These are phyloP conservation scores for Falco columbarius DNA, from an alignment of 2,797 vertebrate species.

Conservation along the genomic window DNA sequence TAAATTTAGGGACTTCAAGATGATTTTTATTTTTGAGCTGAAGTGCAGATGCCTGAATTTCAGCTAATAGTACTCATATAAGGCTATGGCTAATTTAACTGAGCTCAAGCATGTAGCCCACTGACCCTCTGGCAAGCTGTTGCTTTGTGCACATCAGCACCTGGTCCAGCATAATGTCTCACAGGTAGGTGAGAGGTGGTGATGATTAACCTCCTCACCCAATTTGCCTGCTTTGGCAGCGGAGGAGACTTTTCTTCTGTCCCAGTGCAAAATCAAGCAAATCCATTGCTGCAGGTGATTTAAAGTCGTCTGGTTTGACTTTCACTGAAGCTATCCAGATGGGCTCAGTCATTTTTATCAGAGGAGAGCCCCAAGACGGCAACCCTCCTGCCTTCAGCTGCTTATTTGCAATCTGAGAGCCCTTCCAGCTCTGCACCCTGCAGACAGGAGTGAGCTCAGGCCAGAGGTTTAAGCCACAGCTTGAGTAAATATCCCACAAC, in stretches of 20 bases:
- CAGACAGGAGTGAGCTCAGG: not conserved
- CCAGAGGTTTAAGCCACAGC: not conserved
- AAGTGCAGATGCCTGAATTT: not conserved
- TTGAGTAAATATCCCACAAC: not conserved
- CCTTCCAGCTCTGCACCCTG: not conserved
- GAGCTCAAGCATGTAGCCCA: not conserved
- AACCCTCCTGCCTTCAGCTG: not conserved
- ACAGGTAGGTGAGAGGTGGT: not conserved
- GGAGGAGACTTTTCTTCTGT: not conserved
- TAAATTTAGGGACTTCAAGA: not conserved
- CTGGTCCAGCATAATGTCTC: not conserved
- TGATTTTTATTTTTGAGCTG: not conserved
- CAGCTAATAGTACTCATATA: not conserved
- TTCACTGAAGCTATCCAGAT: not conserved
- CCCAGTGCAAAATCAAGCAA: not conserved
- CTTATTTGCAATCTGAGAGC: not conserved
- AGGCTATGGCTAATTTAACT: not conserved
- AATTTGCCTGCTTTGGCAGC: not conserved
- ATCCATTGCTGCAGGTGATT: not conserved
- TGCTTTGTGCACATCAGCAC: not conserved
- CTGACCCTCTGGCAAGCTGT: not conserved
- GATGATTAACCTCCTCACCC: not conserved
- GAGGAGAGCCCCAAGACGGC: not conserved
- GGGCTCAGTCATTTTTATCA: not conserved
- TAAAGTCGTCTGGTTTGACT: not conserved